phyloP scores from a whole-genome alignment of 1,140 invertebrate genomes.

The Mylabris phalerata region DNA sequence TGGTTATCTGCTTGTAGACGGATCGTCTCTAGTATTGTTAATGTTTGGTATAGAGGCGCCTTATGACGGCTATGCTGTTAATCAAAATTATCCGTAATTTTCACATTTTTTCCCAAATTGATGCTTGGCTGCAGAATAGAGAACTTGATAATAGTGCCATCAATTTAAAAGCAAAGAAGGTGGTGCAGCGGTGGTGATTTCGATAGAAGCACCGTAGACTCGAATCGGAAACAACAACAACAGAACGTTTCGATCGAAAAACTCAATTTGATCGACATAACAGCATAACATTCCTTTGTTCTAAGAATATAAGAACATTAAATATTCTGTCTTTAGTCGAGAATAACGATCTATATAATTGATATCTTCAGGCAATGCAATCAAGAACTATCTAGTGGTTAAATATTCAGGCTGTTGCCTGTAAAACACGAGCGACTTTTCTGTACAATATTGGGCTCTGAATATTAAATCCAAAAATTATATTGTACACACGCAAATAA shows the following conservation, averaged over 20 bases:
- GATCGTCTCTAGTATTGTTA: too few species aligned
- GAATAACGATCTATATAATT: slow-evolving; percentile 43
- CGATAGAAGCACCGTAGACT: not conserved
- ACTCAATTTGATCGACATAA: not conserved
- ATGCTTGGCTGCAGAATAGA: not conserved
- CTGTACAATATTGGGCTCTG: slow-evolving; percentile 38
- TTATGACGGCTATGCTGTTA: slow-evolving; percentile 7
- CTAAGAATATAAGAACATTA: slow-evolving; percentile 34
- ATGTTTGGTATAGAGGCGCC: not conserved
- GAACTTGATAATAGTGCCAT: too few species aligned
- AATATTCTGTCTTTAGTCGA: slow-evolving; percentile 38
- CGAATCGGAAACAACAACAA: too few species aligned
- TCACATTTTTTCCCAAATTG: slow-evolving; percentile 16
- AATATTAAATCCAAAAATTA: slow-evolving; percentile 36
- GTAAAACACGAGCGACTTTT: slow-evolving; percentile 30
- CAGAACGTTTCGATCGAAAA: too few species aligned
- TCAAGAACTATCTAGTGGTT: slow-evolving; percentile 38
- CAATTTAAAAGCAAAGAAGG: too few species aligned
- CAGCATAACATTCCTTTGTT: slow-evolving; percentile 35
- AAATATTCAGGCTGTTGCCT: slow-evolving; percentile 36
- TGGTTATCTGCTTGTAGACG: not conserved
- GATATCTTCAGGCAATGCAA: slow-evolving; percentile 41
- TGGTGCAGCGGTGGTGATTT: too few species aligned
- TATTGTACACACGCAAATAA: slow-evolving; percentile 32
- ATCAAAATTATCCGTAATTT: slow-evolving; percentile 25